These are phyloP conservation scores for Spizaetus ornatus DNA, from an alignment of 2,113 vertebrate genomes.

Conservation along the genomic window DNA sequence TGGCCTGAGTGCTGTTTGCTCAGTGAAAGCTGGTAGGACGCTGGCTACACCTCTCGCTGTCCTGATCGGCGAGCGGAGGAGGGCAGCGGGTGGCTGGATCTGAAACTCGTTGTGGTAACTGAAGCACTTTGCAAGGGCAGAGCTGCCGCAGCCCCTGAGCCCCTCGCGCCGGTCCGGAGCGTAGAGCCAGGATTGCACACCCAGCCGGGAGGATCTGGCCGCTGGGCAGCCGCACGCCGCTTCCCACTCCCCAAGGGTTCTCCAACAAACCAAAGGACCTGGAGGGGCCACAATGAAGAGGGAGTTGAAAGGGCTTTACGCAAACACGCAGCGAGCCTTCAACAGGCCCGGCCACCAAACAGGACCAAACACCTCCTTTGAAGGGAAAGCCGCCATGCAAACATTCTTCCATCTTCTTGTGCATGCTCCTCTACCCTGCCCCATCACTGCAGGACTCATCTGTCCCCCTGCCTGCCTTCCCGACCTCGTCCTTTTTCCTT, in stretches of 20 bases:
- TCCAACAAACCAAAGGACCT: neutral
- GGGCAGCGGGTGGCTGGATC: neutral
- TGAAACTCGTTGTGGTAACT: rapidly evolving
- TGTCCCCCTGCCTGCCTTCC: neutral
- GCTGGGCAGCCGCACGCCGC: rapidly evolving
- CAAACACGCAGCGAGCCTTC: neutral
- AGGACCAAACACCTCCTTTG: neutral
- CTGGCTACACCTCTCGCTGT: neutral
- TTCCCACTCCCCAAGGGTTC: neutral
- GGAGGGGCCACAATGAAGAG: neutral
- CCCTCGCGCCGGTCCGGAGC: rapidly evolving
- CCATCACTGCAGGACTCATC: neutral
- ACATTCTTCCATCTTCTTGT: neutral
- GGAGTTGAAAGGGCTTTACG: neutral
- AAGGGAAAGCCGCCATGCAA: neutral
- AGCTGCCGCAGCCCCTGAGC: neutral
- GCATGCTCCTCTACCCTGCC: neutral
- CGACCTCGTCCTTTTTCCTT: neutral
- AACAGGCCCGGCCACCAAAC: neutral
- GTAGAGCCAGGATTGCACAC: rapidly evolving
- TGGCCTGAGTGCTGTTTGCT: neutral
- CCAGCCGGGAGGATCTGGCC: neutral
- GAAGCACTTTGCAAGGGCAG: neutral
- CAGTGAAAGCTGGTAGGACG: neutral
- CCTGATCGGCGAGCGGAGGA: neutral